phyloP scores from a whole-genome alignment of 1,140 invertebrate genomes.

The Homalodisca vitripennis region DNA sequence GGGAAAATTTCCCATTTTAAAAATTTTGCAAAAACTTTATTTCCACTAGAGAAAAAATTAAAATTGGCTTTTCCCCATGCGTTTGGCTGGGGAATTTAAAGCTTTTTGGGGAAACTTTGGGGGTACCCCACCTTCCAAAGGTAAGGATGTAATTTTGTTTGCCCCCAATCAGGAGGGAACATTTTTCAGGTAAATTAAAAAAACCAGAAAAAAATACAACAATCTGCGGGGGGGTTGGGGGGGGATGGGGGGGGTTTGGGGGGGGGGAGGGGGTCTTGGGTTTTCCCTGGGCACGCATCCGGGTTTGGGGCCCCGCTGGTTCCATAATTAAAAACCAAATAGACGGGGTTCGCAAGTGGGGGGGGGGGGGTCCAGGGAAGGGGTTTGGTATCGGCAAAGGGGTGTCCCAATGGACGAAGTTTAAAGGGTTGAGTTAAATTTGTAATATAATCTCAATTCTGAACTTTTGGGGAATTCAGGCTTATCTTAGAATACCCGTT shows the following conservation, averaged over 20 bases:
- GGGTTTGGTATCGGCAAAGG: no score
- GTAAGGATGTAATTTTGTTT: background rate
- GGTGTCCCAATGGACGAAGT: background rate
- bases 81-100: background rate
- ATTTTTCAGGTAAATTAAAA: background rate
- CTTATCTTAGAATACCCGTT: no score
- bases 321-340: background rate
- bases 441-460: background rate
- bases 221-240: background rate
- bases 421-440: background rate
- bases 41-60: no score
- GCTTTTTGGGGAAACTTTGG: no score
- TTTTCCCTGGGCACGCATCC: conserved; percentile 8
- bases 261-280: background rate
- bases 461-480: background rate
- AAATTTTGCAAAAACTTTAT: no score
- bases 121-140: background rate
- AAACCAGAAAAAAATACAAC: background rate
- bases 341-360: background rate
- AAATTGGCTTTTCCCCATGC: background rate
- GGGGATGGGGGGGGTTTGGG: no score
- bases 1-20: no score
- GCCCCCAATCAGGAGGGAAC: background rate
- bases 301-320: background rate
- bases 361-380: background rate